Conservation (phyloP, 1,140 invertebrate genomes). For the Kradibia gibbosae region DNA sequence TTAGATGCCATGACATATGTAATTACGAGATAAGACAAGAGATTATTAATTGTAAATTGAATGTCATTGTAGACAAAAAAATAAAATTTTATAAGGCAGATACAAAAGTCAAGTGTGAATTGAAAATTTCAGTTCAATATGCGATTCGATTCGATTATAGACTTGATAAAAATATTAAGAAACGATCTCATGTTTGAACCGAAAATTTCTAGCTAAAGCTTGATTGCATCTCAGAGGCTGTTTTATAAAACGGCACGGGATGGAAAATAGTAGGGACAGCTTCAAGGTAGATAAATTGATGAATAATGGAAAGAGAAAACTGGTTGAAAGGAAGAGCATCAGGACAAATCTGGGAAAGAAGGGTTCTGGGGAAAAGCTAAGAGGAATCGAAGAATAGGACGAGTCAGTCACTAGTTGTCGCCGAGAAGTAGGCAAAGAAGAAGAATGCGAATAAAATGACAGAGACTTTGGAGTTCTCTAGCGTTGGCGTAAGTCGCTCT, state of each 20-base stretch:
- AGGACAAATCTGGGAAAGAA: background rate
- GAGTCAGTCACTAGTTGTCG: background rate
- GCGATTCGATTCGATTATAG: background rate
- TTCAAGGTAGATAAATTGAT: background rate
- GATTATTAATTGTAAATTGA: too few relatives aligned
- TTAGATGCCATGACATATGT: too few relatives aligned
- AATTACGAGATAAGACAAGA: too few relatives aligned
- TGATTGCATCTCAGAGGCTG: background rate
- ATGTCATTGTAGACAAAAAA: background rate
- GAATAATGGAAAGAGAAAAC: background rate
- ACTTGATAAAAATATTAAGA: background rate
- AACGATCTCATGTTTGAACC: background rate
- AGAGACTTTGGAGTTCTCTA: conserved; percentile 15
- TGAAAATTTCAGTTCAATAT: background rate
- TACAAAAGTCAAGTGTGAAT: background rate
- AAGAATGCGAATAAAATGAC: background rate
- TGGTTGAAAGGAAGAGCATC: background rate
- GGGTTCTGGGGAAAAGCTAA: background rate
- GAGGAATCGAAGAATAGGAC: conserved; percentile 12
- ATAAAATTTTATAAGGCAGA: background rate
- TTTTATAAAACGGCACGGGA: background rate
- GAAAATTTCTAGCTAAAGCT: background rate
- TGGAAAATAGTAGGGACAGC: background rate
- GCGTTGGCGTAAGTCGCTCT: conserved; percentile 34
- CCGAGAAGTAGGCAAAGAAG: conserved; percentile 12